phyloP scores from a whole-genome alignment of 2,888 invertebrate species.

The Panzeria rudis region DNA sequence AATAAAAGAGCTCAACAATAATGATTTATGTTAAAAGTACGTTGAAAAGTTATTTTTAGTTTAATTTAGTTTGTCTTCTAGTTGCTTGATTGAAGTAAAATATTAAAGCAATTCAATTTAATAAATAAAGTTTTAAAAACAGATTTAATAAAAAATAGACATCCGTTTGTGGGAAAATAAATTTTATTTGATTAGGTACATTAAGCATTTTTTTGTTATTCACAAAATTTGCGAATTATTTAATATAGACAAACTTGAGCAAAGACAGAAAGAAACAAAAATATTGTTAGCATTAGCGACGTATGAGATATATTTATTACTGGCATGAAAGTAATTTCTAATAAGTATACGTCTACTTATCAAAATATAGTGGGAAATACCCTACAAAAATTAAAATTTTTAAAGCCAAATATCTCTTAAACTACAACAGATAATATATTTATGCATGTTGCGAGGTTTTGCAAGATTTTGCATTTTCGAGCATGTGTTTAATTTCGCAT shows the following conservation, averaged over 20 bases:
- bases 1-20: slow-evolving; percentile 17
- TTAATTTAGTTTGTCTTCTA: background rate
- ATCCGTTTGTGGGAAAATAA: background rate
- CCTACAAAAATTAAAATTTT: no score
- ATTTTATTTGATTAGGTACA: background rate
- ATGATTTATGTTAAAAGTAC: slow-evolving; percentile 37
- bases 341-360: background rate
- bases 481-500: no score
- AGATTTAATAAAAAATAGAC: background rate
- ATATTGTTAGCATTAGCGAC: no score
- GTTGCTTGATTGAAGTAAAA: background rate
- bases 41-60: background rate
- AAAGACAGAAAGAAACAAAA: no score
- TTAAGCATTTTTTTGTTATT: background rate
- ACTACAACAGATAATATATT: no score
- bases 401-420: no score
- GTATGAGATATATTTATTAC: background rate
- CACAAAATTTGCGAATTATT: background rate
- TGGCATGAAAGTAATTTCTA: background rate
- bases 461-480: no score
- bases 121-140: background rate
- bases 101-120: background rate
- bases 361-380: background rate
- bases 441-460: no score
- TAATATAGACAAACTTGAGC: background rate